These are phyloP conservation scores for Sylvicola cinctus DNA, from an alignment of 2,888 invertebrate species.

Conservation along the genomic window DNA sequence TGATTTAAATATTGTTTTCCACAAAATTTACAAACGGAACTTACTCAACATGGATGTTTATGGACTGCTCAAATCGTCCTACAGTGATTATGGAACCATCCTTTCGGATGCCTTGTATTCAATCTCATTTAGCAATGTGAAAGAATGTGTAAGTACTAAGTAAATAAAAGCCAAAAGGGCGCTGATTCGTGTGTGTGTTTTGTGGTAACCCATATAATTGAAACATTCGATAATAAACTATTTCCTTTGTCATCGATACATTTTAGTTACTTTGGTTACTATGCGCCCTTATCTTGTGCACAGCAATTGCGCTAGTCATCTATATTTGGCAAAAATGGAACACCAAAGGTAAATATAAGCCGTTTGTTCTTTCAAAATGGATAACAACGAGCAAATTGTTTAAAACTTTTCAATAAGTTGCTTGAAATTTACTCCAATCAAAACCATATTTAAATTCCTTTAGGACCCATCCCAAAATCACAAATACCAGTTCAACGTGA, in stretches of 20 bases:
- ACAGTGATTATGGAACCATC: constrained; percentile 16
- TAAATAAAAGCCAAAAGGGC: no score
- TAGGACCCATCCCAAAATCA: neutral
- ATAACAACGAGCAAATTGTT: no score
- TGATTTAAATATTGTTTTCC: no score
- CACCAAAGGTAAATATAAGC: neutral
- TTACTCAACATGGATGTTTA: constrained; percentile 14
- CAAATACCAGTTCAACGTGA: neutral
- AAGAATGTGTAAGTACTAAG: constrained; percentile 29
- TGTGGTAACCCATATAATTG: neutral
- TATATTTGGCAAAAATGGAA: constrained; percentile 3
- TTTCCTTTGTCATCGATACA: neutral
- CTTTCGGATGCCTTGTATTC: constrained; percentile 27
- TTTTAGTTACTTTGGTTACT: no score
- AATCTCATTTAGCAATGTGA: constrained; percentile 31
- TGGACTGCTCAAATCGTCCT: constrained; percentile 14
- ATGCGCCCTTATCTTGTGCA: neutral
- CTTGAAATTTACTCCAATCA: neutral
- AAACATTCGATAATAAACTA: no score
- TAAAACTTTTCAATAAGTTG: no score
- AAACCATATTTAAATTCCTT: neutral
- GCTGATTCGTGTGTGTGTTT: neutral
- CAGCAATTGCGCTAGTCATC: neutral
- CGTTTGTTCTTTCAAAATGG: no score
- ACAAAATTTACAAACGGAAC: no score